phyloP scores from a whole-genome alignment of 2,797 vertebrate species.

The Diplodus sargus region DNA sequence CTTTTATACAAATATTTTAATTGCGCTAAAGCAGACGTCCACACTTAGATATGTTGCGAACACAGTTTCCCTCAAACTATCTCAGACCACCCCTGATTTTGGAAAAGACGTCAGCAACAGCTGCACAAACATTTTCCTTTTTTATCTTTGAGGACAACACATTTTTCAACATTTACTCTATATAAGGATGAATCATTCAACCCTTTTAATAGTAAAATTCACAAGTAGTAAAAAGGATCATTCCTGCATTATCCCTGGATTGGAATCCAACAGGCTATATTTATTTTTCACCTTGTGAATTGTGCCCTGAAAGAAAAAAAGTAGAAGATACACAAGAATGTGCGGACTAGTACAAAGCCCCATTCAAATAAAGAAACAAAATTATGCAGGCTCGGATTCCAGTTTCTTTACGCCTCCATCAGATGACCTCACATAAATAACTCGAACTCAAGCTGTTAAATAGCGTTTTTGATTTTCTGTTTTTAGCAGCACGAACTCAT shows the following conservation, averaged over 20 bases:
- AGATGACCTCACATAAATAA: constrained; percentile 13
- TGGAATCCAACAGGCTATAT: not conserved
- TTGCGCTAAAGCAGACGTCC: not conserved
- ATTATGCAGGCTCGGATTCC: not conserved
- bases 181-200: not conserved
- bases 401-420: not conserved
- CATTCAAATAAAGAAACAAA: not conserved
- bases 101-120: not conserved
- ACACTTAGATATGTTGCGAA: not conserved
- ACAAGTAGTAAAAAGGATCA: not conserved
- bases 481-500: constrained; percentile 11
- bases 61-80: not conserved
- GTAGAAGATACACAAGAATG: not conserved
- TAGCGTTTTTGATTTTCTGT: not conserved
- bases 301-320: not conserved
- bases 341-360: not conserved
- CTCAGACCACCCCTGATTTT: not conserved
- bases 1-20: not conserved
- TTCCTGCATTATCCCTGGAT: not conserved
- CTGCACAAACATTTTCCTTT: not conserved
- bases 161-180: constrained; percentile 3
- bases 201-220: not conserved
- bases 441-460: not conserved
- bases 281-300: not conserved
- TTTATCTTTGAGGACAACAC: not conserved